Base-by-base conservation (phyloP, 2,888 invertebrate genomes). In the Neuroscelio doddi region DNA sequence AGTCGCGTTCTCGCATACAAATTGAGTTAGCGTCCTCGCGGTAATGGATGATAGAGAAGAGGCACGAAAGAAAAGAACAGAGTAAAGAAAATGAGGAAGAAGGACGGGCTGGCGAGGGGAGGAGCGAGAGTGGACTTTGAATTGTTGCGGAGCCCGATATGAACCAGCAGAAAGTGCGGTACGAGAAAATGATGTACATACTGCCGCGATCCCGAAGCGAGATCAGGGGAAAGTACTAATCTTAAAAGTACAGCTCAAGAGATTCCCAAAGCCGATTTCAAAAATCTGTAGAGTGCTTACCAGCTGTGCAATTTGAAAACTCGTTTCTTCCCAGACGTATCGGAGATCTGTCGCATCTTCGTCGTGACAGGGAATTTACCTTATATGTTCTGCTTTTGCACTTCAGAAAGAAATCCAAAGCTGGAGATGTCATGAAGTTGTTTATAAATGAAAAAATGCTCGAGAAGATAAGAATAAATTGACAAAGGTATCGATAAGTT, bases 1-100 rank as follows among this genome's bases (percentile, higher is more conserved):
- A 72, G 73, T 77, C 72, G 78, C 76, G 72, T 75, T 77, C 75
- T 72, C 76, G 80, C 80, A 81, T 81, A 81, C 81, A 80, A 81
- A 81, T 80, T 80, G 75, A 80, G 80, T 81, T 80, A 79, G 79
- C 79, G 77, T 71, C 71, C 74, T 75, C 75, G 73, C 71, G 75
- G 76, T 80, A 78, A 79, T 78, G 72, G 74, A 71, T 69, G 41
- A 64, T 38, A 15, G 56, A 49, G 58, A 59, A 58, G 58, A 63
- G 65, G 55, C 26, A 30, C 14, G 56, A 29, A 45, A 52, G 56
- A 45, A 45, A 52, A 46, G 42, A 16, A 27, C 47, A 36, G 34
- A 53, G 47, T 21, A 27, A 51, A 36, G 52, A 44, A 39, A 52
- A 41, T 24, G 49, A 17, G 39, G 49, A 47, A 47, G 36, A 51